These are phyloP conservation scores for Hydrotaea diabolus DNA, from an alignment of 2,888 invertebrate genomes.

Conservation along the genomic window DNA sequence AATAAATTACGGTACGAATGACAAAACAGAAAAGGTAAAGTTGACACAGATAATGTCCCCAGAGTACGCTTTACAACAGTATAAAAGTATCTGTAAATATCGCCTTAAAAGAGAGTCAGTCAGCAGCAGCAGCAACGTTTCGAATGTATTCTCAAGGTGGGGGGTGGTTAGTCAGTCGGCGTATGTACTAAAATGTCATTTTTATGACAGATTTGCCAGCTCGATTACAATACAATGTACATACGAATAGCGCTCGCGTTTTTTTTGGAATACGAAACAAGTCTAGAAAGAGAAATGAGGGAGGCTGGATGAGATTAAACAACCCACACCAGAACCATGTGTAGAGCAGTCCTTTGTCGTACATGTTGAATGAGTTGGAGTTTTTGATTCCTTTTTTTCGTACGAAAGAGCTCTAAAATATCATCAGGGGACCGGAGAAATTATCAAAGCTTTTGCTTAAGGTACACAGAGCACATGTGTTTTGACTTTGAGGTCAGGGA, in stretches of 20 bases:
- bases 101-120: conserved; percentile 43
- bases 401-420: conserved; percentile 73
- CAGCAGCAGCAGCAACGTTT: conserved; percentile 34
- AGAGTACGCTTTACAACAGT: conserved; percentile 77
- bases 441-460: conserved; percentile 56
- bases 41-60: conserved; percentile 81
- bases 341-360: conserved; percentile 6
- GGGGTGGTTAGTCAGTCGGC: conserved; percentile 40
- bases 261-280: not conserved
- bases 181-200: conserved; percentile 66
- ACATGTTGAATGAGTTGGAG: conserved; percentile 52
- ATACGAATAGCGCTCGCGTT: not conserved
- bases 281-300: not conserved
- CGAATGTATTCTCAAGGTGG: conserved; percentile 31
- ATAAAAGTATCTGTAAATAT: conserved; percentile 62
- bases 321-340: conserved; percentile 17
- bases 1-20: conserved; percentile 76
- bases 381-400: not conserved
- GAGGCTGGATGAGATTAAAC: conserved; percentile 76
- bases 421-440: conserved; percentile 73
- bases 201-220: conserved; percentile 80
- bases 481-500: conserved; percentile 60
- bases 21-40: conserved; percentile 68
- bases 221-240: conserved; percentile 73
- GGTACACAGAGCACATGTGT: conserved; percentile 63